Evolutionary conservation across 2,113 vertebrate genomes (phyloP).

Genomic region (Uria lomvia): DNA sequence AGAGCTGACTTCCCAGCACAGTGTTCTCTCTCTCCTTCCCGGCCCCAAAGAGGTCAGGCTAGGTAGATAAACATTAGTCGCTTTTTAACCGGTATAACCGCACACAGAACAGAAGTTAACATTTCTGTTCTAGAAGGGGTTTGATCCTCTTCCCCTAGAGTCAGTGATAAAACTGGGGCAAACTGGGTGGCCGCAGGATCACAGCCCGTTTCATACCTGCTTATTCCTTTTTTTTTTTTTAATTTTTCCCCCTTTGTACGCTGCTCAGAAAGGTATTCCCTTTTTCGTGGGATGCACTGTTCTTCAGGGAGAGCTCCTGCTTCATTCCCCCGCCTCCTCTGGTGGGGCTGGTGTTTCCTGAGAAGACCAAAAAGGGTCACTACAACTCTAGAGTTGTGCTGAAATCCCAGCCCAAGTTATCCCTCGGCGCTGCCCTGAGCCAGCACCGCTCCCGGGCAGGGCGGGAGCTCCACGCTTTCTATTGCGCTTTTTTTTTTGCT

Average conservation of each 20-base stretch:
- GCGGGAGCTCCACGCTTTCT: not conserved
- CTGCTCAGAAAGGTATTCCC: not conserved
- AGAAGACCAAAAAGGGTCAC: constrained; percentile 44
- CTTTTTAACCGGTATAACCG: not conserved
- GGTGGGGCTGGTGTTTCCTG: not conserved
- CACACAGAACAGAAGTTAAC: not conserved
- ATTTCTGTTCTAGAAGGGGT: not conserved
- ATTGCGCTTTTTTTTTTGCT: not conserved
- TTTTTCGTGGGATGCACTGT: not conserved
- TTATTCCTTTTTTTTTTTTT: too few relatives aligned
- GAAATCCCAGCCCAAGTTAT: not conserved
- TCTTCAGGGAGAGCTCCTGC: not conserved
- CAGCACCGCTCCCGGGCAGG: not conserved
- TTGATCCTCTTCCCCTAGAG: not conserved
- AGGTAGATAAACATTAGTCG: not conserved
- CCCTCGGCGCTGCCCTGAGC: not conserved
- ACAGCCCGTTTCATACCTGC: accelerated
- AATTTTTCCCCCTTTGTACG: not conserved
- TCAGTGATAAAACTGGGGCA: not conserved
- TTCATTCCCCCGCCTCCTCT: not conserved
- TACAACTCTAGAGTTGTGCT: constrained; percentile 12
- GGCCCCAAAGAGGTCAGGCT: not conserved
- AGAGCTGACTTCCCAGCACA: not conserved
- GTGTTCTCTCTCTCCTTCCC: not conserved
- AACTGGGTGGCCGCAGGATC: not conserved